Base-by-base conservation (phyloP, 2,113 vertebrate genomes). In the Perca flavescens region DNA sequence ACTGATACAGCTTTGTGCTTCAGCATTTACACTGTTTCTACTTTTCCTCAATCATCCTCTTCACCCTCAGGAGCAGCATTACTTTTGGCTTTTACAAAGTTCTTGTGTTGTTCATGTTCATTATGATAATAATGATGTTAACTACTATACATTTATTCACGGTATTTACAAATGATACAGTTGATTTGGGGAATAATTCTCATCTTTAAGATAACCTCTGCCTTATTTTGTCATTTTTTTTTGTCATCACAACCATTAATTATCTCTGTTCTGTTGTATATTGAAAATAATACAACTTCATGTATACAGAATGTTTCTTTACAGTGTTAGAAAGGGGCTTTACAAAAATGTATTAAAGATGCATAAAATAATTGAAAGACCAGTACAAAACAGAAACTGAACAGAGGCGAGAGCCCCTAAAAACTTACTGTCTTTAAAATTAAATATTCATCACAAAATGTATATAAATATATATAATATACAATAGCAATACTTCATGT, bases 201-300 rank as follows among this genome's bases (percentile, higher is more conserved):
- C 4, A 34, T 63, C 11, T 43, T 9, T 28, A 12, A 62, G 31
- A 40, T 40, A 10, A 40, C 40, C 10, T 40, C 40, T 40, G 9
- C 40, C 40, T 40, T 40, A 40, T 40, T 40, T 40, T 1, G 40
- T 40, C 2, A 40, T 40, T 10, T 10, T 40, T 40, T 0, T 7
- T 36, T 36, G 7, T 36, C 36, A 36, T 36, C 36, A 36, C 7
- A 36, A 36, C 36, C 36, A 36, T 7, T 7, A 36, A 36, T 36
- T 36, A 36, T 36, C 36, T 8, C 19, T 63, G 61, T 5, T 14
- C 67, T 75, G 77, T 69, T 70, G 49, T 53, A 63, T 68, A 67
- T 49, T 68, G 16, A 68, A 62, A 62, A 50, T 25, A 66, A 40
- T 54, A 22, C 19, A 57, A 36, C 36, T 34, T 69, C 28, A 67